Conservation (phyloP, 2,113 vertebrate genomes). For the Tretioscincus oriximinensis region DNA sequence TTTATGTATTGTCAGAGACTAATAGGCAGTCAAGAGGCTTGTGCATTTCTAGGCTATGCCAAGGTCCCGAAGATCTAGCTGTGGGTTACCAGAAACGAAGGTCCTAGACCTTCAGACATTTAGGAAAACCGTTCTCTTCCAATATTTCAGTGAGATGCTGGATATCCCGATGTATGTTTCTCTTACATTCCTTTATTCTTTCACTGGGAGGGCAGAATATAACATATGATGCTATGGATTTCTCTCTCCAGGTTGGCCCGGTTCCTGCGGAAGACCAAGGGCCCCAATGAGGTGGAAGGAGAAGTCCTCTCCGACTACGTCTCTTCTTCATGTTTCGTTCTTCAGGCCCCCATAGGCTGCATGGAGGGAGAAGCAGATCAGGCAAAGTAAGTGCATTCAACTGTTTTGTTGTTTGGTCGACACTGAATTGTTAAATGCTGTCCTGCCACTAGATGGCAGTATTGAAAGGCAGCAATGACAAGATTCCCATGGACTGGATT, state of each 20-base stretch:
- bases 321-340: constrained; percentile 62
- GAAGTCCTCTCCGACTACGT: constrained; percentile 61
- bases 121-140: background rate
- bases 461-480: background rate
- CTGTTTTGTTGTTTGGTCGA: background rate
- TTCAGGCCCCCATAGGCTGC: constrained; percentile 40
- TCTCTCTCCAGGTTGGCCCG: constrained; percentile 62
- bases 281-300: background rate
- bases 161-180: background rate
- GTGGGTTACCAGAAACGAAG: too few relatives aligned
- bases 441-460: background rate
- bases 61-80: too few relatives aligned
- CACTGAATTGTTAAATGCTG: too few relatives aligned
- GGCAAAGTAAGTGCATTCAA: constrained; percentile 24
- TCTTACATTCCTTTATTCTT: rapidly evolving
- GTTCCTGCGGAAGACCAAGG: constrained; percentile 52
- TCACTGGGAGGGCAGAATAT: background rate
- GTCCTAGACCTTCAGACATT: background rate
- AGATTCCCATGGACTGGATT: background rate
- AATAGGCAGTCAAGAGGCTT: too few relatives aligned
- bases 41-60: background rate
- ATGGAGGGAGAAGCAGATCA: background rate
- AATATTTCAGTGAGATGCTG: background rate
- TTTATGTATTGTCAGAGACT: too few relatives aligned
- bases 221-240: background rate